phyloP scores from a whole-genome alignment of 2,797 vertebrate genomes.

The Helostoma temminkii region DNA sequence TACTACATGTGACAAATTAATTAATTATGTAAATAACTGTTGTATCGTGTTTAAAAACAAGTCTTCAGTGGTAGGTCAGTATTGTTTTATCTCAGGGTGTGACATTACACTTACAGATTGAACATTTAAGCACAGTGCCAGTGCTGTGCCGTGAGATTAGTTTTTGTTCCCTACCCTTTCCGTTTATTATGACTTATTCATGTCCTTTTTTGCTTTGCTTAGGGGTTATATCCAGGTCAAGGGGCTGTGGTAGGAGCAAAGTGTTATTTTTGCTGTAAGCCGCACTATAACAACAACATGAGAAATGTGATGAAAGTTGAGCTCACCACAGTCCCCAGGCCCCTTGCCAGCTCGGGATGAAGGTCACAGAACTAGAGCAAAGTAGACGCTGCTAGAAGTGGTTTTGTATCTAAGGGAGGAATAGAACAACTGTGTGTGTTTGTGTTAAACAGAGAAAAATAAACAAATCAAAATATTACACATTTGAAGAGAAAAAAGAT shows the following conservation, averaged over 20 bases:
- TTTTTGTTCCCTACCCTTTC: constrained; percentile 48
- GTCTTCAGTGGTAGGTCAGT: background rate
- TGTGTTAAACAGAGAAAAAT: constrained; percentile 18
- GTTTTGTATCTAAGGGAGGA: constrained; percentile 35
- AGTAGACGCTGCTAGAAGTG: constrained; percentile 46
- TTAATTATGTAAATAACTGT: background rate
- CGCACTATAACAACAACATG: constrained; percentile 81
- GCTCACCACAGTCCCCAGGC: constrained; percentile 76
- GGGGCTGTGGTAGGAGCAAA: constrained; percentile 77
- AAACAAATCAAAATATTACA: constrained; percentile 27
- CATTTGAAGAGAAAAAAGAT: constrained; percentile 3
- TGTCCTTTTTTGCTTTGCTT: constrained; percentile 50
- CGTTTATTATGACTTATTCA: constrained; percentile 72
- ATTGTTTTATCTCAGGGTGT: constrained; percentile 32
- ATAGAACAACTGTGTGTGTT: constrained; percentile 9
- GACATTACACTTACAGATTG: constrained; percentile 12
- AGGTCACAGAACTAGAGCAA: constrained; percentile 62
- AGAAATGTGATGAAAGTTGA: constrained; percentile 80
- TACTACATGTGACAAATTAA: background rate
- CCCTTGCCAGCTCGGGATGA: constrained; percentile 70
- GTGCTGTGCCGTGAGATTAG: constrained; percentile 18
- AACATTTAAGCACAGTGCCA: constrained; percentile 17
- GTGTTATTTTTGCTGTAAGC: constrained; percentile 84
- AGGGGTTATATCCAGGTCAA: constrained; percentile 76
- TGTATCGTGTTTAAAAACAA: background rate